Base-by-base conservation (phyloP, 2,888 invertebrate species). In the Chrysodeixis includens region DNA sequence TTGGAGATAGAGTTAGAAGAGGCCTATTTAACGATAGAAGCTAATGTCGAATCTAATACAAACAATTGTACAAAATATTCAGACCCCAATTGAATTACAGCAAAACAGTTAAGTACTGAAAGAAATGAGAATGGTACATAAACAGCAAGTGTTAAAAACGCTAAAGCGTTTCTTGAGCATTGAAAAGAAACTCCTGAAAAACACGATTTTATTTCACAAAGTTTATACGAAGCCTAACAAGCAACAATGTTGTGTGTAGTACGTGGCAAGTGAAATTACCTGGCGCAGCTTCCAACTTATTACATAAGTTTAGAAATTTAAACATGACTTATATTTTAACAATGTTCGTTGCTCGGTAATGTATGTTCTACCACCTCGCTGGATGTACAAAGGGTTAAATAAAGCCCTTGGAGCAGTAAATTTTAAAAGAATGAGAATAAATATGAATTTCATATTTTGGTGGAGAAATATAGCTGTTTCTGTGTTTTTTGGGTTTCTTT, bases 261-360 rank as follows among this genome's bases (percentile, higher is more conserved):
- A 61, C 44, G 9, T 60, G 53, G 55, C 35, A 75, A 62, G 54
- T 51, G 9, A 62, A 64, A 74, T 74, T 67, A 56, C 30, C 30
- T 56, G 18, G 35, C 67, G 56, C 61, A 58, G n/a, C 61, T 67
- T 18, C 55, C 57, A 61, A 71, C 20, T 67, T 61, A 71, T 71
- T 61, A 61, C 53, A 49, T 44, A 68, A 74, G 59, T 75, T 74
- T 59, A 68, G 71, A 71, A 75, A 74, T 64, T 75, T 71, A 64
- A 60, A 68, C 74, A 74, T 57, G 56, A 53, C 54, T 53, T 60
- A 68, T 64, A 68, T 71, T 71, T 64, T 60, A 71, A 68, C 71
- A 62, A 57, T 68, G 76, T 71, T 64, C 64, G 46, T 56, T 62
- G 58, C 44, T 66, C 62, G 51, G 51, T 70, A 66, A 71, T 66